A percentile compares a stretch with the other conserved stretches of the same genome.
Evolutionary conservation across 1,140 invertebrate genomes (phyloP).

Genomic region (Procambarus virginalis): DNA sequence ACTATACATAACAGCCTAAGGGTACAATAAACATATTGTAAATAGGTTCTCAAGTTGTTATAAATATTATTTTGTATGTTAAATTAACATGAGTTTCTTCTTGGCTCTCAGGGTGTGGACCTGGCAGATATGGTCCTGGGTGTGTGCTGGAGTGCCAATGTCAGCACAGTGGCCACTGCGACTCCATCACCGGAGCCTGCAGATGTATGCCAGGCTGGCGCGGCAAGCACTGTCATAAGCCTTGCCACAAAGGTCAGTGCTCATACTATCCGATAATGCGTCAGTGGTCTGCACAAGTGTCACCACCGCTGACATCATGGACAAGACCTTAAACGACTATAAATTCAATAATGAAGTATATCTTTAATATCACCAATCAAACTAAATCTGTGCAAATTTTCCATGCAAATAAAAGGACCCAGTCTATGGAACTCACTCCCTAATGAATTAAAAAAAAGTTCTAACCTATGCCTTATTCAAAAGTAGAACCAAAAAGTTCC

Average conservation of each 20-base stretch:
- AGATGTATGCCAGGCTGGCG: slow-evolving; percentile 86
- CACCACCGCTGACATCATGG: background rate
- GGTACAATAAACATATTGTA: background rate
- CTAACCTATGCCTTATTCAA: no score
- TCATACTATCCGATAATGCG: background rate
- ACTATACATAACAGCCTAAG: background rate
- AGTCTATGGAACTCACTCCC: no score
- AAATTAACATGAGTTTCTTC: background rate
- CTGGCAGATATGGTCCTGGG: slow-evolving; percentile 81
- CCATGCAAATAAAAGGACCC: no score
- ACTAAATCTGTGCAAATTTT: background rate
- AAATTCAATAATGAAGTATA: background rate
- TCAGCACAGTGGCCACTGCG: slow-evolving; percentile 91
- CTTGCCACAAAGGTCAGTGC: slow-evolving; percentile 78
- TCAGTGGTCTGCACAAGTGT: background rate
- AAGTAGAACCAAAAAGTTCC: no score
- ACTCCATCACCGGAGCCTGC: slow-evolving; percentile 84
- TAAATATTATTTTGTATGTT: no score
- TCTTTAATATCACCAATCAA: no score
- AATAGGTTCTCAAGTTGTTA: no score
- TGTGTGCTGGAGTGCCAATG: slow-evolving; percentile 91
- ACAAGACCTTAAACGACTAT: background rate
- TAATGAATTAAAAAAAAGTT: no score
- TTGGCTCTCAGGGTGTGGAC: slow-evolving; percentile 81
- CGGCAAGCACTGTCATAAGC: slow-evolving; percentile 75